Conservation (phyloP, 2,888 invertebrate species). For the Leuctra nigra region DNA sequence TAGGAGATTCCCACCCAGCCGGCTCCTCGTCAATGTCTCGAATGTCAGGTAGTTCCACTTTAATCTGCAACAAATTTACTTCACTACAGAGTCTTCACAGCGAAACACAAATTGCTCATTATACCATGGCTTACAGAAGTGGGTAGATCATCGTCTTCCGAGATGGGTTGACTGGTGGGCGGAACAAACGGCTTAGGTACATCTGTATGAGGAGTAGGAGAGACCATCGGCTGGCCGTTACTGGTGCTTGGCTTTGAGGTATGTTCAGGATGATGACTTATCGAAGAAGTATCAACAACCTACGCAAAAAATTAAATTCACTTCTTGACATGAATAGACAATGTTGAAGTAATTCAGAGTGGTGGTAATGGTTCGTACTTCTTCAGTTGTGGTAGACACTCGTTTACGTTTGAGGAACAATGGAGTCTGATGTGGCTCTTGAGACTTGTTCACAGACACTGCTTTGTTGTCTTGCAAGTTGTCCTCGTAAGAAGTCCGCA, state of each 20-base stretch:
- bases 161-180: neutral
- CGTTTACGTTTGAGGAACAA: too few relatives aligned
- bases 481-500: constrained; percentile 37
- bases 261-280: too few relatives aligned
- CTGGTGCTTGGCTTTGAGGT: neutral
- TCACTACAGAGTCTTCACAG: neutral
- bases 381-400: too few relatives aligned
- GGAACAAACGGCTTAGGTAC: neutral
- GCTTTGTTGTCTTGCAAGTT: too few relatives aligned
- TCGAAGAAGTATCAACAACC: too few relatives aligned
- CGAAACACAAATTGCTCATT: neutral
- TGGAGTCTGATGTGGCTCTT: too few relatives aligned
- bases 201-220: neutral
- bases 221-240: neutral
- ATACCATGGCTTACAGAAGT: constrained; percentile 23
- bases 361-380: too few relatives aligned
- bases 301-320: too few relatives aligned
- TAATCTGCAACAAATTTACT: constrained; percentile 32
- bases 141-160: constrained; percentile 28
- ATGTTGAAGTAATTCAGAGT: too few relatives aligned
- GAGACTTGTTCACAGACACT: too few relatives aligned
- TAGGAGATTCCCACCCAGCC: constrained; percentile 30
- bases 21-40: constrained; percentile 35
- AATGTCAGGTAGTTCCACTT: constrained; percentile 37
- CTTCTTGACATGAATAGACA: too few relatives aligned